A percentile compares a stretch with the other conserved stretches of the same genome.
These are phyloP conservation scores for Nesidiocoris tenuis DNA, from an alignment of 2,888 invertebrate genomes.

Conservation along the genomic window DNA sequence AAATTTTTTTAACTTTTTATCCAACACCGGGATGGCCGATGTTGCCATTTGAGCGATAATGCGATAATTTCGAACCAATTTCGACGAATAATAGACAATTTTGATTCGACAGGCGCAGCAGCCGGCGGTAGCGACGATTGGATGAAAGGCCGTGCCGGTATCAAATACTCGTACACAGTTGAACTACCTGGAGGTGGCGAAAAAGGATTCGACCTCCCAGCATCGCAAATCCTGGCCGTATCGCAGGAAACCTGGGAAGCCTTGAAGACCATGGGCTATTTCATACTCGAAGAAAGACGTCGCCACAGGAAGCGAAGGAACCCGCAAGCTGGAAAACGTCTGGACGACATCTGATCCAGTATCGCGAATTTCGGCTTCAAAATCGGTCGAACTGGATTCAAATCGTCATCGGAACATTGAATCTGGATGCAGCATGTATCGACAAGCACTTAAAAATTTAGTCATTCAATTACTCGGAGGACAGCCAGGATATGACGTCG, in stretches of 20 bases:
- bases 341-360: background rate
- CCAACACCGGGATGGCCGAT: too few species aligned
- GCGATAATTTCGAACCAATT: too few species aligned
- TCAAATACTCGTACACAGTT: slow-evolving; percentile 54
- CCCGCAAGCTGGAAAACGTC: background rate
- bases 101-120: slow-evolving; percentile 48
- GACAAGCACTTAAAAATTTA: too few species aligned
- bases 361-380: background rate
- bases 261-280: slow-evolving; percentile 39
- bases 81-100: too few species aligned
- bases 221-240: slow-evolving; percentile 52
- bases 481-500: background rate
- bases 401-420: background rate
- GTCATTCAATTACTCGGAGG: too few species aligned
- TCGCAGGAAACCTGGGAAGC: slow-evolving; percentile 46
- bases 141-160: slow-evolving; percentile 46
- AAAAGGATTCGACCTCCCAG: slow-evolving; percentile 51
- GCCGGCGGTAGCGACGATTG: slow-evolving; percentile 48
- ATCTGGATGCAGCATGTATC: too few species aligned
- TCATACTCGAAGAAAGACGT: slow-evolving; percentile 36
- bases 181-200: slow-evolving; percentile 56
- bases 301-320: slow-evolving; percentile 2
- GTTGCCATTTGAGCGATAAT: too few species aligned
- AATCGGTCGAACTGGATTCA: background rate
- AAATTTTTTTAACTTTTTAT: too few species aligned